Conservation (phyloP, 2,888 invertebrate species). For the Keiferia lycopersicella region DNA sequence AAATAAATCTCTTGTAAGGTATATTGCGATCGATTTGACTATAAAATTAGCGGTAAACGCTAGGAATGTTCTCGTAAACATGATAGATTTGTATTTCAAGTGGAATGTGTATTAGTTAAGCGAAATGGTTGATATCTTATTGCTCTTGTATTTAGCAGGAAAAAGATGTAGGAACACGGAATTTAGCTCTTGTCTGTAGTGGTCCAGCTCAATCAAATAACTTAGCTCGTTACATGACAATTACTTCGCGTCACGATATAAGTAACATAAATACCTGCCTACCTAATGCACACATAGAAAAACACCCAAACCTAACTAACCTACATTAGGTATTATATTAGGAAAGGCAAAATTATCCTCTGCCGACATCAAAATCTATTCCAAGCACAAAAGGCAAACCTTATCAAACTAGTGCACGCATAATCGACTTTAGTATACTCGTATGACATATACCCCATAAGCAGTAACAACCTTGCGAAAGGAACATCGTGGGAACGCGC, state of each 20-base stretch:
- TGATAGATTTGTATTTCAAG: neutral
- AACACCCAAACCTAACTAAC: too few species aligned
- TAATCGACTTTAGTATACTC: neutral
- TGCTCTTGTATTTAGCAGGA: too few species aligned
- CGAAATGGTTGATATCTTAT: neutral
- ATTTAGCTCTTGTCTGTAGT: too few species aligned
- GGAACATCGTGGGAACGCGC: neutral
- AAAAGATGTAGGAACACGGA: too few species aligned
- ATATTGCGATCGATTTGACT: neutral
- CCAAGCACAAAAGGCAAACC: neutral
- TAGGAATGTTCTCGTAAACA: neutral
- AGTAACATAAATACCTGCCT: too few species aligned
- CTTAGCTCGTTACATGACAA: too few species aligned
- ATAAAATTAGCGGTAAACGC: neutral
- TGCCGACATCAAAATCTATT: too few species aligned
- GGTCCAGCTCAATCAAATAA: too few species aligned
- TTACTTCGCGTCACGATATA: too few species aligned
- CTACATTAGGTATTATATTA: too few species aligned
- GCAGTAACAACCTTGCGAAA: slow-evolving; percentile 7
- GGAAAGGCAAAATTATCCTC: too few species aligned
- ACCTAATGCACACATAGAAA: too few species aligned
- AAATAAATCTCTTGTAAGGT: neutral
- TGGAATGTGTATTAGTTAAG: neutral
- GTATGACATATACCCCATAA: neutral
- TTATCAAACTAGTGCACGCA: slow-evolving; percentile 8